Conservation (phyloP, 2,113 vertebrate species). For the Amphiprion ocellaris region DNA sequence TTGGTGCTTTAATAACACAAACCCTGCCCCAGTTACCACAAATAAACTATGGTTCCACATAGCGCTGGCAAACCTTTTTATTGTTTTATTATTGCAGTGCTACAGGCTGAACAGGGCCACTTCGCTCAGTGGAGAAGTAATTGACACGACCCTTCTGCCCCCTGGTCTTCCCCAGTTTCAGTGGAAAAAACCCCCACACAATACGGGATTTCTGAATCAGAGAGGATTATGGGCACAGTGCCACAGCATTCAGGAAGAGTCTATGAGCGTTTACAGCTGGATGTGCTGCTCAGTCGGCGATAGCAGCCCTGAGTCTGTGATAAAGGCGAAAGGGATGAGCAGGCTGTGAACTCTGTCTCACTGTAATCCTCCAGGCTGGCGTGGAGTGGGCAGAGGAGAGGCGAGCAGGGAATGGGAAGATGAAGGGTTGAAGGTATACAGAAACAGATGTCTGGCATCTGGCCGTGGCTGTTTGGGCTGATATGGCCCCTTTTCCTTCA, state of each 20-base stretch:
- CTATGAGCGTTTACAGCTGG: slow-evolving; percentile 40
- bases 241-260: slow-evolving; percentile 46
- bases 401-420: slow-evolving; percentile 7
- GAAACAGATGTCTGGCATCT: slow-evolving; percentile 69
- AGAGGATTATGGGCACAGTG: slow-evolving; percentile 57
- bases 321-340: slow-evolving; percentile 57
- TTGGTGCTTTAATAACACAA: slow-evolving; percentile 1
- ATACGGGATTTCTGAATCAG: slow-evolving; percentile 41
- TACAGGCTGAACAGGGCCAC: neutral
- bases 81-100: slow-evolving; percentile 20
- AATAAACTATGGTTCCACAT: neutral
- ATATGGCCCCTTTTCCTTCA: neutral
- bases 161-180: neutral
- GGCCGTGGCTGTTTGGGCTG: slow-evolving; percentile 14
- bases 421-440: slow-evolving; percentile 32
- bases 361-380: slow-evolving; percentile 66
- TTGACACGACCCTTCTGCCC: slow-evolving; percentile 17
- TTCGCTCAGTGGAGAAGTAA: slow-evolving; percentile 10
- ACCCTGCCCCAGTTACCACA: slow-evolving; percentile 4
- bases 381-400: neutral
- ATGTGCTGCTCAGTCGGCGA: slow-evolving; percentile 56
- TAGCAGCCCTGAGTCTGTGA: slow-evolving; percentile 51
- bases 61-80: slow-evolving; percentile 1
- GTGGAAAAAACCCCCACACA: slow-evolving; percentile 32
- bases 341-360: slow-evolving; percentile 45